Conservation (phyloP, 2,888 invertebrate genomes). For the Zelleria hepariella region DNA sequence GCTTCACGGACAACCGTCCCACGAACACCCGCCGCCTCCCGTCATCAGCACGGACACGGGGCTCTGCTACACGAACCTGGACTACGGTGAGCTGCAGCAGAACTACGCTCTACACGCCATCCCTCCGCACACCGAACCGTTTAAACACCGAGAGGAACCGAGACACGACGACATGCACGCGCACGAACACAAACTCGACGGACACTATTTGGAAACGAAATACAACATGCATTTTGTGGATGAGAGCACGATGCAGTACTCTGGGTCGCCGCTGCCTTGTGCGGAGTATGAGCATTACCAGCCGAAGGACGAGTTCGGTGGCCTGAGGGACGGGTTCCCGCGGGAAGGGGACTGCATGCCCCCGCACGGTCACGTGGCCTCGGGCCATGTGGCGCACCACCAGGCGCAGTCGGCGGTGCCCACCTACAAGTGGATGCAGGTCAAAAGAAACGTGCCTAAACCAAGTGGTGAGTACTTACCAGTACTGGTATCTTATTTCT, state of each 20-base stretch:
- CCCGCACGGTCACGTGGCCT: slow-evolving; percentile 40
- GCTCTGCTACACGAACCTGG: slow-evolving; percentile 90
- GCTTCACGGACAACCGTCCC: slow-evolving; percentile 51
- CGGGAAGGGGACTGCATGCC: slow-evolving; percentile 46
- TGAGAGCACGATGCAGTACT: slow-evolving; percentile 53
- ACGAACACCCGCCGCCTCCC: slow-evolving; percentile 66
- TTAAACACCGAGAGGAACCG: slow-evolving; percentile 70
- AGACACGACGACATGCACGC: slow-evolving; percentile 60
- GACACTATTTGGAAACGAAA: slow-evolving; percentile 65
- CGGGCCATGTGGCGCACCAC: slow-evolving; percentile 45
- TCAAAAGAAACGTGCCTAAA: slow-evolving; percentile 96
- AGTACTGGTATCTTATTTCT: too few relatives aligned
- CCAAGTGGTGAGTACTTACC: slow-evolving; percentile 88
- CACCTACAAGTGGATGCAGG: slow-evolving; percentile 99
- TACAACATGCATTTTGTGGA: slow-evolving; percentile 69
- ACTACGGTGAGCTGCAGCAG: slow-evolving; percentile 74
- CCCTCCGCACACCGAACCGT: slow-evolving; percentile 66
- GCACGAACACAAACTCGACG: slow-evolving; percentile 59
- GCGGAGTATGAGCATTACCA: slow-evolving; percentile 73
- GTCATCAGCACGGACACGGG: slow-evolving; percentile 90
- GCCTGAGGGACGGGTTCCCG: slow-evolving; percentile 47
- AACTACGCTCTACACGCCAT: slow-evolving; percentile 68
- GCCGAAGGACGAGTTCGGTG: slow-evolving; percentile 75
- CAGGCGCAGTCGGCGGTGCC: slow-evolving; percentile 79
- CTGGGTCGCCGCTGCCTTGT: slow-evolving; percentile 63